These are phyloP conservation scores for Oopsacas minuta DNA, from an alignment of 37 sponge, comb jelly and placozoan species.

Conservation along the genomic window DNA sequence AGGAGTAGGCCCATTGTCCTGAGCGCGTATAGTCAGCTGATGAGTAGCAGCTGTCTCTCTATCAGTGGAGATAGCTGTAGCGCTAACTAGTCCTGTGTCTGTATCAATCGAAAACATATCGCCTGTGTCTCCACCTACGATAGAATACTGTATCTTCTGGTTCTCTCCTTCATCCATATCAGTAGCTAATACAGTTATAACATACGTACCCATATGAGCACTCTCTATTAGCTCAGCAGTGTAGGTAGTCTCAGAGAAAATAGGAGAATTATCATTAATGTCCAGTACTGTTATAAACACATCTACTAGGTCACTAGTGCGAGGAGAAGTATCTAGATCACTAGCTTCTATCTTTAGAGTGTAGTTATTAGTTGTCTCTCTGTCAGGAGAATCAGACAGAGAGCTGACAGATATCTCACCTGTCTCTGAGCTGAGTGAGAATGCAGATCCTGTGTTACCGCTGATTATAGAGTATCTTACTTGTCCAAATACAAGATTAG, in stretches of 20 bases:
- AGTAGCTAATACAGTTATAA: slow-evolving; percentile 21
- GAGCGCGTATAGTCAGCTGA: slow-evolving; percentile 6
- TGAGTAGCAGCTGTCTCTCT: slow-evolving; percentile 7
- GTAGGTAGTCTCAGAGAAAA: slow-evolving; percentile 38
- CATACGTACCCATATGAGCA: background rate
- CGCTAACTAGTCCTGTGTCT: slow-evolving; percentile 25
- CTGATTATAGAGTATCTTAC: slow-evolving; percentile 26
- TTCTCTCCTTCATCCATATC: slow-evolving; percentile 30
- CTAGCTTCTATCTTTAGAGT: slow-evolving; percentile 25
- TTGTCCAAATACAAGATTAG: background rate
- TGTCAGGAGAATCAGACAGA: slow-evolving; percentile 23
- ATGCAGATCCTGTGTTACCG: slow-evolving; percentile 25
- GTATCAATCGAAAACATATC: slow-evolving; percentile 41
- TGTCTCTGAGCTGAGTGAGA: slow-evolving; percentile 17
- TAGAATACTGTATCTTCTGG: slow-evolving; percentile 21
- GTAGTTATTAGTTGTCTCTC: slow-evolving; percentile 33
- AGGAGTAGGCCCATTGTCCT: slow-evolving; percentile 3
- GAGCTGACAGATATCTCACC: slow-evolving; percentile 28
- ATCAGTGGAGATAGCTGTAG: background rate
- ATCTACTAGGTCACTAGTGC: background rate
- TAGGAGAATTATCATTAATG: slow-evolving; percentile 42
- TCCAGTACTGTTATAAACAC: slow-evolving; percentile 2
- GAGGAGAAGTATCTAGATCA: slow-evolving; percentile 24
- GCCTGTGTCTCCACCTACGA: slow-evolving; percentile 27
- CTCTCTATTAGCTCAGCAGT: slow-evolving; percentile 9